These are phyloP conservation scores for Taurulus bubalis DNA, from an alignment of 2,113 vertebrate species.

Conservation along the genomic window DNA sequence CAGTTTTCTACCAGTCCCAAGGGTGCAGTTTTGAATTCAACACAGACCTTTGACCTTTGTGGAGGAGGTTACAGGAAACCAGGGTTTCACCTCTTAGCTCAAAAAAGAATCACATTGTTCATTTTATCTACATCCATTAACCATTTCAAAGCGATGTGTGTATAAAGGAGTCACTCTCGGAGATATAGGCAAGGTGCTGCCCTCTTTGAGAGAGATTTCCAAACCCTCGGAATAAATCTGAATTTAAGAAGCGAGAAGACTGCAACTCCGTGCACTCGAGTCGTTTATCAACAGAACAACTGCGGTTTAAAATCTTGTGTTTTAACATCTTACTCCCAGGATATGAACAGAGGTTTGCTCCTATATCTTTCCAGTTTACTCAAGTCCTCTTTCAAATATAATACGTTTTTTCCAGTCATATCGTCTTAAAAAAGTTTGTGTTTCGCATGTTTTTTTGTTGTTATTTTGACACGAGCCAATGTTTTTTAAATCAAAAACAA, in stretches of 20 bases:
- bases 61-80: slow-evolving; percentile 27
- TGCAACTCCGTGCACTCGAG: neutral
- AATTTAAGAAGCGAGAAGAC: slow-evolving; percentile 32
- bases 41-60: slow-evolving; percentile 36
- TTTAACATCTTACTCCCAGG: slow-evolving; percentile 1
- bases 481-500: slow-evolving; percentile 20
- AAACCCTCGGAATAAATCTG: slow-evolving; percentile 43
- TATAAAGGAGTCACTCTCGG: slow-evolving; percentile 1
- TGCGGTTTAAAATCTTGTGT: neutral
- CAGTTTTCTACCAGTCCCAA: slow-evolving; percentile 12
- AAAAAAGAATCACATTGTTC: slow-evolving; percentile 23
- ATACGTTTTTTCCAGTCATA: neutral
- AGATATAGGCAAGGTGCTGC: slow-evolving; percentile 36
- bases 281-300: slow-evolving; percentile 31
- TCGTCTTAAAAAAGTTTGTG: neutral
- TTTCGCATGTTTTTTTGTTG: neutral
- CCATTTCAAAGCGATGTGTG: slow-evolving; percentile 28
- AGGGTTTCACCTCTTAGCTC: slow-evolving; percentile 27
- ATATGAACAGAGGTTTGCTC: neutral
- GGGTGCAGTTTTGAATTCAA: slow-evolving; percentile 13
- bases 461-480: neutral
- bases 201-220: slow-evolving; percentile 22
- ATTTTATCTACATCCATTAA: slow-evolving; percentile 38
- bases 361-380: neutral
- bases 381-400: neutral